A percentile compares a stretch with the other conserved stretches of the same genome.
These are phyloP conservation scores for Junonia oenone DNA, from an alignment of 2,888 invertebrate species.

Conservation along the genomic window DNA sequence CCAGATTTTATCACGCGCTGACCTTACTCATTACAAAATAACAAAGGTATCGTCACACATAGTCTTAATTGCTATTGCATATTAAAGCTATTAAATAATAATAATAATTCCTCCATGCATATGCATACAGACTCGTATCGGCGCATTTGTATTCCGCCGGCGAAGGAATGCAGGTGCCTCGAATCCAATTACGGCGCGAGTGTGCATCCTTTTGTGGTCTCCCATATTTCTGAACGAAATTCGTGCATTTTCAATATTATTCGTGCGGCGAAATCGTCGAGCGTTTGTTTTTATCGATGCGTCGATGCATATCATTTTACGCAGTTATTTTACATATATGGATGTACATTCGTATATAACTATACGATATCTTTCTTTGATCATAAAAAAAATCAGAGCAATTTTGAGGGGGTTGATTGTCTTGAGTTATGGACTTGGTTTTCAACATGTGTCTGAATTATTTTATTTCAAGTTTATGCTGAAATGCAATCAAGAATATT, in stretches of 20 bases:
- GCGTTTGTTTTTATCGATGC: neutral
- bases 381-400: no score
- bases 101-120: neutral
- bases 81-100: no score
- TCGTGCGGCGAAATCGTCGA: neutral
- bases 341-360: neutral
- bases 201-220: slow-evolving; percentile 23
- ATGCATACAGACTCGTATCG: neutral
- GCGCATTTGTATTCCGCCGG: slow-evolving; percentile 13
- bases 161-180: slow-evolving; percentile 24
- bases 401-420: no score
- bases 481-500: no score
- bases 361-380: no score
- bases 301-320: neutral
- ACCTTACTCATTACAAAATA: no score
- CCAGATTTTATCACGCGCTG: no score
- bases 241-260: slow-evolving; percentile 20
- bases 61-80: no score
- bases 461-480: no score
- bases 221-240: slow-evolving; percentile 14
- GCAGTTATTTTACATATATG: neutral
- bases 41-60: no score
- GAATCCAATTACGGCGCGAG: slow-evolving; percentile 26
- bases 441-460: no score
- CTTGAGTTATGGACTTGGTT: no score